Conservation (phyloP, 23 tunicate genomes). For the Styela clava region DNA sequence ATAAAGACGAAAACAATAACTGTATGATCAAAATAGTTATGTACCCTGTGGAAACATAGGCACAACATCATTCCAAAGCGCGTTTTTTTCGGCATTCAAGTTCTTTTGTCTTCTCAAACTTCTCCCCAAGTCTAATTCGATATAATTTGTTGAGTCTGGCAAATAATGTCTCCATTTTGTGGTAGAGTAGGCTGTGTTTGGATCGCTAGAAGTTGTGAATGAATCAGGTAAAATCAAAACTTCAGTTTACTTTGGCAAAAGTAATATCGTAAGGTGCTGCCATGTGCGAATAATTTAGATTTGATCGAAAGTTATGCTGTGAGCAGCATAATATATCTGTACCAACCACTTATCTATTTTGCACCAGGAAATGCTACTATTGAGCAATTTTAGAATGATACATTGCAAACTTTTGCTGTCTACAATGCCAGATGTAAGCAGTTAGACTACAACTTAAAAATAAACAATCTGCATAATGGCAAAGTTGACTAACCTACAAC, state of each 20-base stretch:
- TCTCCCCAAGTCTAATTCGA: neutral
- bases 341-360: neutral
- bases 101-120: neutral
- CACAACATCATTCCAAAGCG: constrained; percentile 17
- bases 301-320: neutral
- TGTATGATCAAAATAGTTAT: neutral
- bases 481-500: too few species aligned
- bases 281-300: neutral
- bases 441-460: too few species aligned
- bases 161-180: neutral
- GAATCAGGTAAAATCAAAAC: neutral
- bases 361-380: neutral
- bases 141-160: neutral
- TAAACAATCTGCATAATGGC: too few species aligned
- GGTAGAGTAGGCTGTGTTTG: neutral
- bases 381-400: neutral
- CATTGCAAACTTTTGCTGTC: neutral
- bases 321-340: neutral
- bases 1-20: too few species aligned
- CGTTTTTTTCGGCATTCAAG: constrained; percentile 10
- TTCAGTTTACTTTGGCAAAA: too few species aligned
- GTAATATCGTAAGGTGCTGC: too few species aligned
- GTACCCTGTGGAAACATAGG: neutral
- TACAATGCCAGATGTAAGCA: too few species aligned
- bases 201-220: constrained; percentile 2